Evolutionary conservation across 2,888 invertebrate species (phyloP).

Genomic region (Protophormia terraenovae): DNA sequence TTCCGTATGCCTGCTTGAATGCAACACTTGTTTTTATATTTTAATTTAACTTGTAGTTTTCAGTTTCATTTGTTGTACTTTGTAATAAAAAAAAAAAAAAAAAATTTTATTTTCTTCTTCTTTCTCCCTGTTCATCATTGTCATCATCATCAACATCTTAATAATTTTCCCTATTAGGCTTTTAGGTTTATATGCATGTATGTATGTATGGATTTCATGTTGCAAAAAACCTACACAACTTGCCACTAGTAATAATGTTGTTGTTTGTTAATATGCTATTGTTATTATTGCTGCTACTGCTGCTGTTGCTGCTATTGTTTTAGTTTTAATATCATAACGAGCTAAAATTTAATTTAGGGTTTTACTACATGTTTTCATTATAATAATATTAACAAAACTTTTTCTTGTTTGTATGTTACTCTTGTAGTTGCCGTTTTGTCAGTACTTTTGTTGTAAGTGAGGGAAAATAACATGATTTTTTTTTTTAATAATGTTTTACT

Average conservation of each 20-base stretch:
- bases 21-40: slow-evolving; percentile 48
- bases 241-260: background rate
- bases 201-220: too few relatives aligned
- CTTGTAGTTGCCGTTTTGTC: background rate
- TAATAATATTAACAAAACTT: background rate
- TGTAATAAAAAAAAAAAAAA: too few relatives aligned
- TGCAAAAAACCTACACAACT: background rate
- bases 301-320: background rate
- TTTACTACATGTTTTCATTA: slow-evolving; percentile 33
- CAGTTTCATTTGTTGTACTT: background rate
- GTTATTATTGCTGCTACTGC: background rate
- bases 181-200: background rate
- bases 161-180: background rate
- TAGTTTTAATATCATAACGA: slow-evolving; percentile 46
- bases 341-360: slow-evolving; percentile 57
- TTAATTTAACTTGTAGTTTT: slow-evolving; percentile 47
- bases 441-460: background rate
- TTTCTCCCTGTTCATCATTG: slow-evolving; percentile 1
- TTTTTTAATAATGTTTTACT: too few relatives aligned
- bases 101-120: slow-evolving; percentile 6
- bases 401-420: background rate
- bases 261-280: slow-evolving; percentile 22
- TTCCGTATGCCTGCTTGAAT: slow-evolving; percentile 26
- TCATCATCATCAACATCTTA: background rate
- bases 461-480: too few relatives aligned